Evolutionary conservation across 1,140 invertebrate genomes (phyloP), one percentile per base, ranked within the genome.

Genomic region (Microplitis mediator): DNA sequence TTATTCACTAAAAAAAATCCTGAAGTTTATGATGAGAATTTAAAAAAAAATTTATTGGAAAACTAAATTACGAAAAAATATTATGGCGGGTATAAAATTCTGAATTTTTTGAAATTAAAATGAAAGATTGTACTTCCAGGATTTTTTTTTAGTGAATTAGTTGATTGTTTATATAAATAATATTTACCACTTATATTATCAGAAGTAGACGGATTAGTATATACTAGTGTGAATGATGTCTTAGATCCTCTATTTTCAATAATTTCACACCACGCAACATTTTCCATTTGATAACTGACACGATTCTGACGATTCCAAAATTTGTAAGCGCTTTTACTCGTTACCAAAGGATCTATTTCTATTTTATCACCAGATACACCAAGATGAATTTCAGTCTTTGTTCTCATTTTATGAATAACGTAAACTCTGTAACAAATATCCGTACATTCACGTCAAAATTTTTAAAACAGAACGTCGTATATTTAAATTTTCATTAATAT

Each of bases 301-400:
- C 95, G 90, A 73, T 90, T 89, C 81, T 89, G 91, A 77, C 88
- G 88, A 78, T 89, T 91, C 90, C 91, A 94, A 81, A 94, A 91
- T 76, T 92, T 89, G 79, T 92, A 91, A 60, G 92, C 90, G 81
- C 88, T 84, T 90, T 91, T 87, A 89, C 89, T 79, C 87, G 89
- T 79, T 92, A 91, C 78, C 13, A 95, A 89, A 2, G 95, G 94
- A 84, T 96, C 94, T 63, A 98, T 95, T 88, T 98, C 96, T 69
- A 98, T 92, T 82, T 95, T 95, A 77, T 97, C 95, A 14, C 95
- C 92, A 36, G 95, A 96, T 70, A 98, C 92, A 66, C 95, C 94
- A 52, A 97, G 86, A 78, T 94, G 93, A 4, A 97, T 93, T 76
- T 95, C 93, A 34, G 92, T 92, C 81, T 94, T 96, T 8, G 93